phyloP scores from a whole-genome alignment of 2,888 invertebrate species.

The Sympetrum striolatum region DNA sequence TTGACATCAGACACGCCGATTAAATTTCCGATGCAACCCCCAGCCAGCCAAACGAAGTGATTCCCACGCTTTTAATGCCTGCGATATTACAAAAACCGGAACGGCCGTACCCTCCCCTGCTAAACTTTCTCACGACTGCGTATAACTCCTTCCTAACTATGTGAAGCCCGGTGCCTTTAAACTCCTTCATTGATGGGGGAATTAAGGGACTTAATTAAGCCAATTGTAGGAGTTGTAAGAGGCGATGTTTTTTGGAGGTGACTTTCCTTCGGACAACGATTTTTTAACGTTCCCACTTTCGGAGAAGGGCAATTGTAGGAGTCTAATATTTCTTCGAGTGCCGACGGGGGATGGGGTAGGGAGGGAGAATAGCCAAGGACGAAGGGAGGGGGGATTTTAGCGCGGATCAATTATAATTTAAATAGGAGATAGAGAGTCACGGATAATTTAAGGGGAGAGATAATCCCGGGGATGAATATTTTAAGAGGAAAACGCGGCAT shows the following conservation, averaged over 20 bases:
- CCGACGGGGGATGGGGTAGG: neutral
- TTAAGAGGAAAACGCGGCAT: neutral
- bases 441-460: neutral
- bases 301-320: too few species aligned
- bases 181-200: neutral
- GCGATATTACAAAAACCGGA: too few species aligned
- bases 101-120: too few species aligned
- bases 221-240: neutral
- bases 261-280: too few species aligned
- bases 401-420: neutral
- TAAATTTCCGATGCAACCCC: too few species aligned
- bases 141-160: too few species aligned
- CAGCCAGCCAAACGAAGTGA: too few species aligned
- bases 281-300: too few species aligned
- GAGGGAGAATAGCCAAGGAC: neutral
- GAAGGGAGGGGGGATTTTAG: neutral
- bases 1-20: too few species aligned
- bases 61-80: too few species aligned
- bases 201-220: slow-evolving; percentile 21
- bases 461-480: neutral
- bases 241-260: neutral
- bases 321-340: neutral
- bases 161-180: too few species aligned
- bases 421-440: neutral
- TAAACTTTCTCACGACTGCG: too few species aligned